Evolutionary conservation across 1,140 invertebrate genomes (phyloP).

Genomic region (Prorops nasuta): DNA sequence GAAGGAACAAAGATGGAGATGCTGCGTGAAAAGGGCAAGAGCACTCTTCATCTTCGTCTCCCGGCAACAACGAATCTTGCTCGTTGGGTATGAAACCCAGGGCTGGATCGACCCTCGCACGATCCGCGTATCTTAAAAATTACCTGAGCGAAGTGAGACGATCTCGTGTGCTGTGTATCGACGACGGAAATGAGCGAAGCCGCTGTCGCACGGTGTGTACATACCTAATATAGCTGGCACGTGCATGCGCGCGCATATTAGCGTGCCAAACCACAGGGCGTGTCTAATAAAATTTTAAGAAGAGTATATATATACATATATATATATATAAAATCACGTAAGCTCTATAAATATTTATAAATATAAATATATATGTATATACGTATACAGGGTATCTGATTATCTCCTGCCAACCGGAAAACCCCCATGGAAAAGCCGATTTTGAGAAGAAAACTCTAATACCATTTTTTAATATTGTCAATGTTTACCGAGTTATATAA

Average conservation of each 20-base stretch:
- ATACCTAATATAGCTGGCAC: conserved; percentile 12
- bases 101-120: conserved; percentile 1
- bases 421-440: too few relatives aligned
- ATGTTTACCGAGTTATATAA: too few relatives aligned
- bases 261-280: background rate
- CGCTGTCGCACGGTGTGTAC: conserved; percentile 14
- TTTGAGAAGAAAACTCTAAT: too few relatives aligned
- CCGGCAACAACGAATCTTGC: too few relatives aligned
- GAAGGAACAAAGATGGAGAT: conserved; percentile 1
- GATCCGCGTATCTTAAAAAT: background rate
- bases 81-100: conserved; percentile 6
- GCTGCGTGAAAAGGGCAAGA: too few relatives aligned
- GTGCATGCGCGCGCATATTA: conserved; percentile 14
- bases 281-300: background rate
- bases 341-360: conserved; percentile 7
- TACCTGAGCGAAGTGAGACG: conserved; percentile 9
- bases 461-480: too few relatives aligned
- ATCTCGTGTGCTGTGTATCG: conserved; percentile 23
- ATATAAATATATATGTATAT: conserved; percentile 23
- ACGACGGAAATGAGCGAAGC: conserved; percentile 3
- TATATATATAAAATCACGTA: conserved; percentile 10
- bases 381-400: conserved; percentile 11
- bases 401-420: too few relatives aligned
- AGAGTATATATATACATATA: conserved; percentile 3
- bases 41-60: too few relatives aligned